Evolutionary conservation across 2,797 vertebrate species (phyloP).

Genomic region (Pelochelys cantorii): DNA sequence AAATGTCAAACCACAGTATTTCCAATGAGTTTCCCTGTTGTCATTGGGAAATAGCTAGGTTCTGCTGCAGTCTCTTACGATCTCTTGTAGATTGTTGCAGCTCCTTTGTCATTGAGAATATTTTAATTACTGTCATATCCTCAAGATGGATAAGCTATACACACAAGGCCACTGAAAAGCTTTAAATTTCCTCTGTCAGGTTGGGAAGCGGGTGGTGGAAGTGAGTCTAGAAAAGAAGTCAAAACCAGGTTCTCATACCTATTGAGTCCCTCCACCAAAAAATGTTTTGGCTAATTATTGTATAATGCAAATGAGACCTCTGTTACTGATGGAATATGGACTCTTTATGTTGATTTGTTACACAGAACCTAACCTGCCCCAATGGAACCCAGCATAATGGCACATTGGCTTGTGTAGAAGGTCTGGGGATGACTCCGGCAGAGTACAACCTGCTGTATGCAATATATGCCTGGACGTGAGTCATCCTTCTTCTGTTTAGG

Average conservation of each 20-base stretch:
- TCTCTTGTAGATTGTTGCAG: background rate
- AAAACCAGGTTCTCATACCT: background rate
- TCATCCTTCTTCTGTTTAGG: background rate
- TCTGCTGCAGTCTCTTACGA: background rate
- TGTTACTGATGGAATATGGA: background rate
- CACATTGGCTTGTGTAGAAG: conserved; percentile 80
- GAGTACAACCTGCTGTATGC: conserved; percentile 88
- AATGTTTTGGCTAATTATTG: background rate
- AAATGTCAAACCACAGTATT: background rate
- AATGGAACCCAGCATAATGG: conserved; percentile 78
- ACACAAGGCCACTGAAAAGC: background rate
- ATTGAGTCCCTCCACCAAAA: background rate
- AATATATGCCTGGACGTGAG: conserved; percentile 87
- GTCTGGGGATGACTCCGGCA: conserved; percentile 87
- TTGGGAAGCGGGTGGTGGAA: background rate
- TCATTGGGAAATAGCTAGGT: background rate
- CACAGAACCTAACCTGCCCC: conserved; percentile 85
- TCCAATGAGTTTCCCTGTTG: background rate
- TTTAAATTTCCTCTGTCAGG: background rate
- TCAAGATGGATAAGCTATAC: background rate
- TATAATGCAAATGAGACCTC: background rate
- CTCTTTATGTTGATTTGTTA: background rate
- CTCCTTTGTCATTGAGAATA: background rate
- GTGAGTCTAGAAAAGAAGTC: background rate
- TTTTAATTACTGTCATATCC: background rate